These are phyloP conservation scores for Drosophila subpulchrella DNA, from an alignment of 1,140 invertebrate species.

Conservation along the genomic window DNA sequence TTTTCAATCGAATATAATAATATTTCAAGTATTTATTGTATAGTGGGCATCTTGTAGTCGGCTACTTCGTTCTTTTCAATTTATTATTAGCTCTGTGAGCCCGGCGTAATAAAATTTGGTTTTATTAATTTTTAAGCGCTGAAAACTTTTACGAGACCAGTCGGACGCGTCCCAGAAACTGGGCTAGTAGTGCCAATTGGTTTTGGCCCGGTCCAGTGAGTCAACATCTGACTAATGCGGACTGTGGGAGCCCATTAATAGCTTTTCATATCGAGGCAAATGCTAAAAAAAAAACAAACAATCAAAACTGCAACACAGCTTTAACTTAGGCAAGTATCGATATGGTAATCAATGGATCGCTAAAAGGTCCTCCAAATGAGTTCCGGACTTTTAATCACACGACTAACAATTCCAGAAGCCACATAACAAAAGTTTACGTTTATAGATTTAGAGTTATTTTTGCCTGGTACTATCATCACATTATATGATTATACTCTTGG, in stretches of 20 bases:
- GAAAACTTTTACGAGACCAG: conserved; percentile 73
- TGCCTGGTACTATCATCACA: neutral
- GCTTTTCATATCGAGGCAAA: neutral
- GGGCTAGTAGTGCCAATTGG: conserved; percentile 66
- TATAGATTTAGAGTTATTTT: neutral
- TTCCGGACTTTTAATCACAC: neutral
- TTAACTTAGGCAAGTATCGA: neutral
- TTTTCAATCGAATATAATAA: too few relatives aligned
- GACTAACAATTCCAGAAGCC: neutral
- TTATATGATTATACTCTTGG: neutral
- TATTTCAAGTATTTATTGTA: too few relatives aligned
- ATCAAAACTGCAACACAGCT: conserved; percentile 37
- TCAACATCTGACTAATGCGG: conserved; percentile 26
- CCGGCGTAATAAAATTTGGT: conserved; percentile 57
- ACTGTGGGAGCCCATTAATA: conserved; percentile 1
- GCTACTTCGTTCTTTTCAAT: neutral
- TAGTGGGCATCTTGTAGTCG: neutral
- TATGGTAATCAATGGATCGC: conserved; percentile 1
- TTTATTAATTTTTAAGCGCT: conserved; percentile 80
- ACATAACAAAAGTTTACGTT: neutral
- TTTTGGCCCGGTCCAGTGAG: conserved; percentile 5
- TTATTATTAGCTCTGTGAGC: conserved; percentile 18
- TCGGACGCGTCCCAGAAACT: conserved; percentile 50
- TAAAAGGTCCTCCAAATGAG: conserved; percentile 4
- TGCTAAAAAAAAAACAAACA: conserved; percentile 1